These are phyloP conservation scores for Byasa hedistus DNA, from an alignment of 2,888 invertebrate genomes.

Conservation along the genomic window DNA sequence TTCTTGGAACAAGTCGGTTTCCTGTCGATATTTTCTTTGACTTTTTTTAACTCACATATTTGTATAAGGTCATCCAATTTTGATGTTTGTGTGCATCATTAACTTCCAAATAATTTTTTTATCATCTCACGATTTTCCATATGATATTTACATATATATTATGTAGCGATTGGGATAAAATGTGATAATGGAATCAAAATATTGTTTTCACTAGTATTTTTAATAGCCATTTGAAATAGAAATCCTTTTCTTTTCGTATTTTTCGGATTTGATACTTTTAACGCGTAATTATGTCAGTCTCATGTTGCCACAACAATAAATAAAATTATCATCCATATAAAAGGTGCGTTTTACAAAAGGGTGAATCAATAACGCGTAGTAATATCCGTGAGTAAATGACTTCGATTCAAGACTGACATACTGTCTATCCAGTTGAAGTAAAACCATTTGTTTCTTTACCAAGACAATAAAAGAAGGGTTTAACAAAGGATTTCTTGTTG, in stretches of 20 bases:
- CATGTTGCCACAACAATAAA: not conserved
- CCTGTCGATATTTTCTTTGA: no score
- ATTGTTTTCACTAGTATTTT: no score
- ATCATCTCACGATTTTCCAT: no score
- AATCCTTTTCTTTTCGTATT: not conserved
- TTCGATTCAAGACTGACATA: conserved; percentile 12
- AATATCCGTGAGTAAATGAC: conserved; percentile 18
- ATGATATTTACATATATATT: no score
- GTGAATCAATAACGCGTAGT: conserved; percentile 8
- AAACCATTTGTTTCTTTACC: conserved; percentile 18
- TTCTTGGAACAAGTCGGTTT: no score
- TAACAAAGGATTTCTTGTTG: not conserved
- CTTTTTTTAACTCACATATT: no score
- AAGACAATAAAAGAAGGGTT: conserved; percentile 8
- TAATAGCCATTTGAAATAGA: no score
- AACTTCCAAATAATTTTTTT: no score
- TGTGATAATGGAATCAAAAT: no score
- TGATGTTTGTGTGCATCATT: no score
- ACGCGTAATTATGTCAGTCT: not conserved
- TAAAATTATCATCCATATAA: not conserved
- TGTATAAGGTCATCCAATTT: no score
- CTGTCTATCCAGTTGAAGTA: conserved; percentile 18
- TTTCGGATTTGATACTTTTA: not conserved
- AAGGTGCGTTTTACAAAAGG: not conserved
- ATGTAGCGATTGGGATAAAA: no score